phyloP scores from a whole-genome alignment of 2,113 vertebrate genomes.

The Noturus placidus region DNA sequence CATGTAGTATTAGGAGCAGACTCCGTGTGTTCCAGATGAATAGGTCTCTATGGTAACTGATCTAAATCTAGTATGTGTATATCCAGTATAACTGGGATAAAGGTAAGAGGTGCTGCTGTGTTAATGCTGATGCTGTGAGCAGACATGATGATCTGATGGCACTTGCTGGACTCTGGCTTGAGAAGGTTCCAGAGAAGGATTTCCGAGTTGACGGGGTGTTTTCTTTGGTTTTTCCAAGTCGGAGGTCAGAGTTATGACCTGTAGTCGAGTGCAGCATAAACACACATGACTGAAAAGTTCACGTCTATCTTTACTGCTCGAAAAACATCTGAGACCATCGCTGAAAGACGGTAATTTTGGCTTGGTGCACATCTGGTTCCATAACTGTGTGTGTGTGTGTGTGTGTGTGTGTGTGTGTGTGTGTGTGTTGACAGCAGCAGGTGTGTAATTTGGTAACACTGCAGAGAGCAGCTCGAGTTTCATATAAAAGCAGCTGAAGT shows the following conservation, averaged over 20 bases:
- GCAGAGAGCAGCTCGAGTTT: constrained; percentile 45
- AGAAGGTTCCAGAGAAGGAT: background rate
- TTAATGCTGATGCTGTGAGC: too few species aligned
- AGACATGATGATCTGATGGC: background rate
- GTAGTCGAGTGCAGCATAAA: background rate
- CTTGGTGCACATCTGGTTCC: constrained; percentile 63
- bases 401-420: background rate
- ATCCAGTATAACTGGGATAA: too few species aligned
- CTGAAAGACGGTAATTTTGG: constrained; percentile 57
- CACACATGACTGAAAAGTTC: constrained; percentile 42
- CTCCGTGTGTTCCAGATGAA: too few species aligned
- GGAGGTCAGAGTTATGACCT: background rate
- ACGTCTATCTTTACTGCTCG: constrained; percentile 9
- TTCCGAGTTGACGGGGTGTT: background rate
- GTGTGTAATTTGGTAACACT: constrained; percentile 63
- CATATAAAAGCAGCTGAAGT: constrained; percentile 52
- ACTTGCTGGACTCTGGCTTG: background rate
- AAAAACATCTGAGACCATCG: constrained; percentile 49
- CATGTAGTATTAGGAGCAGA: too few species aligned
- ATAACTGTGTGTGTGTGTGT: background rate
- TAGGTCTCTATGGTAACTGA: too few species aligned
- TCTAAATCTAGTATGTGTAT: too few species aligned
- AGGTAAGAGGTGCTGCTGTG: too few species aligned
- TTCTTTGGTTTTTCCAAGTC: background rate
- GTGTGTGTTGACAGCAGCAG: constrained; percentile 40